phyloP scores from a whole-genome alignment of 1,140 invertebrate genomes.

The Anastatus disparis region DNA sequence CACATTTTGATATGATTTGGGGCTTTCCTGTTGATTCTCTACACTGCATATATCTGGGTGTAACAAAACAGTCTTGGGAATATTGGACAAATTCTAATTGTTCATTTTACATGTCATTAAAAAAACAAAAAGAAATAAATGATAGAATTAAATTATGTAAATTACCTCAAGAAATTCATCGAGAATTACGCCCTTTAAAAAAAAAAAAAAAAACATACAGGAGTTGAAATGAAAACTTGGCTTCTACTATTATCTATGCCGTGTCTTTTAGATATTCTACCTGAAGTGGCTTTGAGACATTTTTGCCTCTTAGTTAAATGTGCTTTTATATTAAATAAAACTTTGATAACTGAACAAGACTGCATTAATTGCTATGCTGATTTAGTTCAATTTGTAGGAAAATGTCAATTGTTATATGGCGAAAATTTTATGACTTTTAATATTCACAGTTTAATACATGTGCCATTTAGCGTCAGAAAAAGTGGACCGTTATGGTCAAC shows the following conservation, averaged over 20 bases:
- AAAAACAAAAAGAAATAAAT: not conserved
- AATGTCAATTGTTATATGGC: slow-evolving; percentile 42
- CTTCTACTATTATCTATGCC: slow-evolving; percentile 43
- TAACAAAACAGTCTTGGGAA: slow-evolving; percentile 21
- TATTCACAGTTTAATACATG: slow-evolving; percentile 42
- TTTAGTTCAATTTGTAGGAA: slow-evolving; percentile 38
- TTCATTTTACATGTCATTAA: not conserved
- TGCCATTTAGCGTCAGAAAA: slow-evolving; percentile 29
- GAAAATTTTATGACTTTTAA: slow-evolving; percentile 38
- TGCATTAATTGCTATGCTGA: slow-evolving; percentile 42
- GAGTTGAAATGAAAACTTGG: slow-evolving; percentile 41
- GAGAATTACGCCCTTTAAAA: not conserved
- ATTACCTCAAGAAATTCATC: slow-evolving; percentile 6
- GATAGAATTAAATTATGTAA: not conserved
- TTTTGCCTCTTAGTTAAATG: slow-evolving; percentile 40
- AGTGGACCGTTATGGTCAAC: slow-evolving; percentile 45
- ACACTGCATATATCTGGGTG: slow-evolving; percentile 36
- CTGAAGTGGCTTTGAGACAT: slow-evolving; percentile 36
- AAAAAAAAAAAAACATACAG: not conserved
- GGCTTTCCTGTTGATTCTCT: slow-evolving; percentile 39
- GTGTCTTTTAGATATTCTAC: slow-evolving; percentile 39
- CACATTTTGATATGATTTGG: slow-evolving; percentile 41
- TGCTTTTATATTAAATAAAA: slow-evolving; percentile 31
- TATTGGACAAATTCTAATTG: slow-evolving; percentile 11
- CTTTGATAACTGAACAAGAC: slow-evolving; percentile 31